These are phyloP conservation scores for Melanotaenia parkinsoni DNA, from an alignment of 2,797 vertebrate species.

Conservation along the genomic window DNA sequence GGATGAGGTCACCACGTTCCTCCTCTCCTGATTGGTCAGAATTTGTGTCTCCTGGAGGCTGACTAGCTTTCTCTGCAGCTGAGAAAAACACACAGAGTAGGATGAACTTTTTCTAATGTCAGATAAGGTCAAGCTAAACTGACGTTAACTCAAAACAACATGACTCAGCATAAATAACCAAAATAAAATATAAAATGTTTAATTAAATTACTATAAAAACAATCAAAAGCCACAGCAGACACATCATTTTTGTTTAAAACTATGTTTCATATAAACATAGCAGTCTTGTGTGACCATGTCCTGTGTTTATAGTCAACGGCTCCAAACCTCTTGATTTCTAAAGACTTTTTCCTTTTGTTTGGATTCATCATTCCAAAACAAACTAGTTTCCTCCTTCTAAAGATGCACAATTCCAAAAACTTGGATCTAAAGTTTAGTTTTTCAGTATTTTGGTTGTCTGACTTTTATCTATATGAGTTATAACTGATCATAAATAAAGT, in stretches of 20 bases:
- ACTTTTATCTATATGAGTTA: background rate
- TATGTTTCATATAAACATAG: no score
- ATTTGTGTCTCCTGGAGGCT: slow-evolving; percentile 8
- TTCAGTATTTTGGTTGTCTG: background rate
- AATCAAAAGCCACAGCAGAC: no score
- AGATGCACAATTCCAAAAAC: no score
- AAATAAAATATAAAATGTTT: background rate
- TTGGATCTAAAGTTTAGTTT: background rate
- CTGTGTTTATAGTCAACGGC: no score
- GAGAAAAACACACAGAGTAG: slow-evolving; percentile 1
- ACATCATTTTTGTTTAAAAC: no score
- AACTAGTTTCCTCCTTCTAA: no score
- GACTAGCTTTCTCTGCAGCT: slow-evolving; percentile 74
- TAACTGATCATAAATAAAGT: background rate
- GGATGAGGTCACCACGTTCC: slow-evolving; percentile 93
- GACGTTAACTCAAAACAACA: background rate
- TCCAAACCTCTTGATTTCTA: no score
- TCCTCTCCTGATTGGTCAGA: slow-evolving; percentile 72
- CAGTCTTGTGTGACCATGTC: no score
- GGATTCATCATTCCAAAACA: background rate
- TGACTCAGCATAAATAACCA: no score
- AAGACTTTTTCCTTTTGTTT: no score
- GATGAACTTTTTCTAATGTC: background rate
- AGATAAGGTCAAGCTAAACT: background rate
- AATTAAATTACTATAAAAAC: background rate